phyloP scores from a whole-genome alignment of 1,140 invertebrate species.

The Zophobas atratus region DNA sequence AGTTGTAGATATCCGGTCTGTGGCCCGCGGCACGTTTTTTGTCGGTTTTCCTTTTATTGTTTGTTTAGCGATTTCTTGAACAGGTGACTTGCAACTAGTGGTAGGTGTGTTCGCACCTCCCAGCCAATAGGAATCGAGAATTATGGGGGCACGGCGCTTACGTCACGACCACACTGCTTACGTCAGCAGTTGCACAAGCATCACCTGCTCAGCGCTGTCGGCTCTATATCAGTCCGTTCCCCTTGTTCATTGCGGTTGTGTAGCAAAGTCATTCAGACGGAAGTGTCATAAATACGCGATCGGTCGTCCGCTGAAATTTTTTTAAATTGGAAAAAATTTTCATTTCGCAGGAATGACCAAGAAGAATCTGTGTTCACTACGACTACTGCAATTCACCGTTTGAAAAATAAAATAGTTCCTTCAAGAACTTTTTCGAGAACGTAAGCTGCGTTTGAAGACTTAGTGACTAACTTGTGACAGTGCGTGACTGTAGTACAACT shows the following conservation, averaged over 20 bases:
- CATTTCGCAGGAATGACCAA: constrained; percentile 37
- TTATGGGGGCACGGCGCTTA: constrained; percentile 20
- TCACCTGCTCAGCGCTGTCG: constrained; percentile 31
- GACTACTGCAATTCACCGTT: constrained; percentile 15
- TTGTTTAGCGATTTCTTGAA: constrained; percentile 11
- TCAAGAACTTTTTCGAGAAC: constrained; percentile 36
- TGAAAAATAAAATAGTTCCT: constrained; percentile 28
- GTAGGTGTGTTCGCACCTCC: constrained; percentile 14
- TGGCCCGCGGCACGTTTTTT: not conserved
- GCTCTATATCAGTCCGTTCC: constrained; percentile 38
- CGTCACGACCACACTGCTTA: constrained; percentile 1
- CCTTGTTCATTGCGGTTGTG: constrained; percentile 9
- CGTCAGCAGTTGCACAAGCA: constrained; percentile 28
- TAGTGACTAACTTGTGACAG: too few species aligned
- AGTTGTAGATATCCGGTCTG: not conserved
- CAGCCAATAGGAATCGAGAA: not conserved
- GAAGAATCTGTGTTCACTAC: constrained; percentile 15
- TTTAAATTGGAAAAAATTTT: constrained; percentile 18
- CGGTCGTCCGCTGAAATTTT: not conserved
- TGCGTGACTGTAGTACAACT: not conserved
- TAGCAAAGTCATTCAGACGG: not conserved
- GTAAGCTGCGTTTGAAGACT: not conserved
- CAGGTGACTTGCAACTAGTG: constrained; percentile 18
- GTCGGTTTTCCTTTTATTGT: constrained; percentile 18
- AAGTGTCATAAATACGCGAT: not conserved